phyloP scores from a whole-genome alignment of 2,888 invertebrate genomes.

The Branchellion lobata region DNA sequence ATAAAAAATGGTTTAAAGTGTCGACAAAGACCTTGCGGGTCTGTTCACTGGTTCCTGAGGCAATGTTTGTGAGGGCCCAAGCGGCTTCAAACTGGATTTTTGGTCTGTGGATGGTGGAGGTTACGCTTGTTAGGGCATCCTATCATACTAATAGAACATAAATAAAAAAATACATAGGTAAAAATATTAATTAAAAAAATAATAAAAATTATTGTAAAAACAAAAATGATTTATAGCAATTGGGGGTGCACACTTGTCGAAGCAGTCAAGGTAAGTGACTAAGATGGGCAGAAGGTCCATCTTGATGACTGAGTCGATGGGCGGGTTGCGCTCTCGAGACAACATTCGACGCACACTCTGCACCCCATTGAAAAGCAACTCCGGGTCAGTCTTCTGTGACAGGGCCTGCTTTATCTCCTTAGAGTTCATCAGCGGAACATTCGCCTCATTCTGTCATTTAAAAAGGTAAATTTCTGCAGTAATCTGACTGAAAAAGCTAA shows the following conservation, averaged over 20 bases:
- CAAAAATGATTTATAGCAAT: too few species aligned
- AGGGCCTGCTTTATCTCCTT: slow-evolving; percentile 71
- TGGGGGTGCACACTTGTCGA: slow-evolving; percentile 73
- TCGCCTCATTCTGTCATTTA: background rate
- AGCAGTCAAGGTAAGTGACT: slow-evolving; percentile 73
- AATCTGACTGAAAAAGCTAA: background rate
- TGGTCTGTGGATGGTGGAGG: slow-evolving; percentile 55
- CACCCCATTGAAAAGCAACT: slow-evolving; percentile 71
- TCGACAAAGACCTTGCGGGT: slow-evolving; percentile 70
- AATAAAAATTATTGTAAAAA: background rate
- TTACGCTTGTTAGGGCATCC: too few species aligned
- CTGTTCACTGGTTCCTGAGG: slow-evolving; percentile 88
- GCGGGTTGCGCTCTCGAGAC: slow-evolving; percentile 84
- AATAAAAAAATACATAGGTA: too few species aligned
- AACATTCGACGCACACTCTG: slow-evolving; percentile 83
- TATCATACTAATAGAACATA: too few species aligned
- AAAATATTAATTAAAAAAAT: too few species aligned
- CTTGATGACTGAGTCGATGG: slow-evolving; percentile 80
- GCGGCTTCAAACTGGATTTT: slow-evolving; percentile 83
- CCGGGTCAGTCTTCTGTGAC: slow-evolving; percentile 71
- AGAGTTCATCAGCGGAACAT: slow-evolving; percentile 64
- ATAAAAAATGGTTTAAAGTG: too few species aligned
- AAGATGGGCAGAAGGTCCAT: slow-evolving; percentile 81
- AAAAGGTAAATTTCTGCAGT: background rate
- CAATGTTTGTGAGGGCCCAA: slow-evolving; percentile 96